Evolutionary conservation across 2,888 invertebrate species (phyloP).

Genomic region (Diploptera punctata): DNA sequence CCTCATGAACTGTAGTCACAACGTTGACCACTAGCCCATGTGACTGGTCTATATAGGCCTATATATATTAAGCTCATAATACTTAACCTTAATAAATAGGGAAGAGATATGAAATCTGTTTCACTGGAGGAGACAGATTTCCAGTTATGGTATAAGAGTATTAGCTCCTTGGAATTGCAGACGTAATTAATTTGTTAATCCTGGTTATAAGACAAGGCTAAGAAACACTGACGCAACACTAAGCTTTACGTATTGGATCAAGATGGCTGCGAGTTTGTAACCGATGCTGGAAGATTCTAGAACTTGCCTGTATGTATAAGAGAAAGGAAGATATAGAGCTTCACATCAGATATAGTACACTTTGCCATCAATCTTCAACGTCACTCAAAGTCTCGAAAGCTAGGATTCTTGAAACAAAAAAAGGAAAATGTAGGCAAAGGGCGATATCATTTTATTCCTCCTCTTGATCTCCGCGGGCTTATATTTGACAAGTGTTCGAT

Average conservation of each 20-base stretch:
- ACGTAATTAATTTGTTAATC: constrained; percentile 18
- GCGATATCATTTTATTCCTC: neutral
- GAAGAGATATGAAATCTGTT: too few relatives aligned
- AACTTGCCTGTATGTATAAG: neutral
- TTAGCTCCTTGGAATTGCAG: constrained; percentile 3
- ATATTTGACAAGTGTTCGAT: neutral
- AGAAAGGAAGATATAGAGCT: neutral
- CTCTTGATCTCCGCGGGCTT: neutral
- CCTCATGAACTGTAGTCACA: too few relatives aligned
- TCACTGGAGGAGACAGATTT: too few relatives aligned
- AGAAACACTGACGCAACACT: constrained; percentile 10
- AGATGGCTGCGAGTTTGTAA: neutral
- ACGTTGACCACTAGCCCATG: too few relatives aligned
- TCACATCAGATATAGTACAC: constrained; percentile 9
- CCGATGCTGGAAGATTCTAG: neutral
- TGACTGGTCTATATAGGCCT: too few relatives aligned
- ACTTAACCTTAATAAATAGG: too few relatives aligned
- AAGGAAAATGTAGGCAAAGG: neutral
- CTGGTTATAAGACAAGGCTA: neutral
- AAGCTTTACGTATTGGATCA: neutral
- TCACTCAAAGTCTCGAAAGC: constrained; percentile 7
- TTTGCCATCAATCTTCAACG: constrained; percentile 16
- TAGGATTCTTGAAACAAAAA: neutral
- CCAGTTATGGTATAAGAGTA: too few relatives aligned
- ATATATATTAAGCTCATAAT: too few relatives aligned